Conservation (phyloP, 2,797 vertebrate genomes). For the Thripadectes ignobilis region DNA sequence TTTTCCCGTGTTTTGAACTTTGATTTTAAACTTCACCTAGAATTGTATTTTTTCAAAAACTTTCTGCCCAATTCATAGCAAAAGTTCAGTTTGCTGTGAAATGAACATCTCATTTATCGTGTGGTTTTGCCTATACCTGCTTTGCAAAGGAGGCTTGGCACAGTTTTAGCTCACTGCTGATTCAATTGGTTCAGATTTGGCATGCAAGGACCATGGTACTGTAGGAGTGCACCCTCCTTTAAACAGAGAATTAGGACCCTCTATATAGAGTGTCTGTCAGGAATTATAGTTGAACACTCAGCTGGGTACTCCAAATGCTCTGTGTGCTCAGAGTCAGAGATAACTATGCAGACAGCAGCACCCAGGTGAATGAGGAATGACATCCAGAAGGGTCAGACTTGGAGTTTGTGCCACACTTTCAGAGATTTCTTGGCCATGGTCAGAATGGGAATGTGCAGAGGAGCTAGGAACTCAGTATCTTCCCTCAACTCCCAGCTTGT, state of each 20-base stretch:
- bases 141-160: neutral
- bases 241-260: neutral
- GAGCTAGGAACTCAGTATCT: neutral
- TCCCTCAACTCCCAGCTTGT: neutral
- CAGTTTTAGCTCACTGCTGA: neutral
- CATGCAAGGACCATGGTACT: neutral
- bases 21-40: neutral
- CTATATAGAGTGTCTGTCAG: neutral
- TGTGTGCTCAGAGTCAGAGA: neutral
- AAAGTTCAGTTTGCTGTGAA: neutral
- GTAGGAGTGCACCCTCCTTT: neutral
- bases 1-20: neutral
- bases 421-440: neutral
- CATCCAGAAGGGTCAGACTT: neutral
- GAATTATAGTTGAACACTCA: fast-evolving
- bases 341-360: neutral
- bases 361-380: neutral
- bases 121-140: neutral
- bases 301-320: neutral
- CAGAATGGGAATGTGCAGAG: neutral
- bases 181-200: neutral
- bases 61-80: neutral
- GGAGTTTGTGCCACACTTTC: neutral
- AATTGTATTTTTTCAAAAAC: neutral
- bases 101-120: fast-evolving